A percentile compares a stretch with the other conserved stretches of the same genome.
These are phyloP conservation scores for Siniperca undulata DNA, from an alignment of 2,797 vertebrate genomes.

Conservation along the genomic window DNA sequence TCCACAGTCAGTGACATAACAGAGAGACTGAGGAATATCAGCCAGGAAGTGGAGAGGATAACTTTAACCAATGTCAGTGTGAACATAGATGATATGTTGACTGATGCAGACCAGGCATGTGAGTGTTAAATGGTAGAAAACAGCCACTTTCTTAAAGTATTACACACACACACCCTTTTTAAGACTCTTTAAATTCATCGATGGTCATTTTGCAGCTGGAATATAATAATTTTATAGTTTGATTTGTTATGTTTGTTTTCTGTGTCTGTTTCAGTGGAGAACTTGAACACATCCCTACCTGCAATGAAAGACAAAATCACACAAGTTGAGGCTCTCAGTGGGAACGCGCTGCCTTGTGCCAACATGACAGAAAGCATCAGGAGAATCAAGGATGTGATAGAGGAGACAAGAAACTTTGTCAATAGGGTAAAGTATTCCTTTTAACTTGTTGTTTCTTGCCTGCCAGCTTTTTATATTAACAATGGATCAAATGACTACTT, in stretches of 20 bases:
- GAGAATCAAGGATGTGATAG: constrained; percentile 90
- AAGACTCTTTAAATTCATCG: neutral
- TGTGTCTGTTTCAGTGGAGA: constrained; percentile 60
- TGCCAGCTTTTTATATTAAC: neutral
- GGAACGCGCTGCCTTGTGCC: constrained; percentile 73
- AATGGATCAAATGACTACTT: neutral
- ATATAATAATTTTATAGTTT: neutral
- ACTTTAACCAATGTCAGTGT: constrained; percentile 43
- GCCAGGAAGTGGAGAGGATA: constrained; percentile 82
- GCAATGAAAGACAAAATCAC: constrained; percentile 85
- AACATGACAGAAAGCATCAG: constrained; percentile 89
- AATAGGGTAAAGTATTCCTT: constrained; percentile 84
- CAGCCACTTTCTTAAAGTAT: neutral
- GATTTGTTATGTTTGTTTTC: neutral
- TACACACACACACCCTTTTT: accelerated
- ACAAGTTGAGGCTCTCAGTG: constrained; percentile 77
- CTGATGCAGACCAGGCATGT: constrained; percentile 85
- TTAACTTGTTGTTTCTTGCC: neutral
- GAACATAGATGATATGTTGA: constrained; percentile 79
- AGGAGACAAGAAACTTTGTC: constrained; percentile 89
- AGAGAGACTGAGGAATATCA: constrained; percentile 84
- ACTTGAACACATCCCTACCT: constrained; percentile 73
- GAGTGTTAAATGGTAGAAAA: constrained; percentile 38
- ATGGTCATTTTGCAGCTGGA: neutral
- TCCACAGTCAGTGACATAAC: constrained; percentile 73